Evolutionary conservation across 92 coral and sea anemone genomes (phyloP).

Genomic region (Siderastrea radians): DNA sequence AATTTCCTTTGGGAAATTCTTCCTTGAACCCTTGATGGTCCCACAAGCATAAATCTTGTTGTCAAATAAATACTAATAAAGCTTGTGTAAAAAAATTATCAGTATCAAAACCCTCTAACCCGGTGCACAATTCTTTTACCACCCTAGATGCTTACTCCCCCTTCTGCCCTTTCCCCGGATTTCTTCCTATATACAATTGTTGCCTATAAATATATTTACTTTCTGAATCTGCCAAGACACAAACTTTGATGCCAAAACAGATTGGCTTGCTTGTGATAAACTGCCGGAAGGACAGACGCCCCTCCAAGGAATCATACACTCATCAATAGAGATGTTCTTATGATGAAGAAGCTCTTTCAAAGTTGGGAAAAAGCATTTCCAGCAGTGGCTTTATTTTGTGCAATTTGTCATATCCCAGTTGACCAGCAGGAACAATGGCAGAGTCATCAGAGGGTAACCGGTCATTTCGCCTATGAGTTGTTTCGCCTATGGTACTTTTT

Average conservation of each 20-base stretch:
- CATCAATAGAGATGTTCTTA: neutral
- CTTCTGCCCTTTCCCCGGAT: neutral
- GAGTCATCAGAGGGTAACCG: no score
- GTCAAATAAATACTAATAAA: constrained; percentile 3
- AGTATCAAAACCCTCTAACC: neutral
- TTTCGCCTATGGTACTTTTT: no score
- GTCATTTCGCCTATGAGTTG: no score
- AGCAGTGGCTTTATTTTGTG: neutral
- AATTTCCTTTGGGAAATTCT: constrained; percentile 11
- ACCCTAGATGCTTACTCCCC: constrained; percentile 5
- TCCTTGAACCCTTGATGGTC: neutral
- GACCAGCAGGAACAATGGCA: neutral
- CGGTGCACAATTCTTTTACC: neutral
- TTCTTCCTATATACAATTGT: neutral
- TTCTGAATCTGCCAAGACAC: neutral
- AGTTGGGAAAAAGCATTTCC: neutral
- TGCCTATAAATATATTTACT: neutral
- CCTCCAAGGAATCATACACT: neutral
- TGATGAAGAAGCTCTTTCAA: neutral
- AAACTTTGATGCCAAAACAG: constrained; percentile 6
- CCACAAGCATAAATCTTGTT: constrained; percentile 1
- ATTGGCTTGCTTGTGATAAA: constrained; percentile 10
- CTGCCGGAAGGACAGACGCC: constrained; percentile 5
- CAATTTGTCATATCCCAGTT: constrained; percentile 4
- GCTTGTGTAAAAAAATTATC: constrained; percentile 3